phyloP scores from a whole-genome alignment of 2,888 invertebrate genomes.

The Drosophila antonietae region DNA sequence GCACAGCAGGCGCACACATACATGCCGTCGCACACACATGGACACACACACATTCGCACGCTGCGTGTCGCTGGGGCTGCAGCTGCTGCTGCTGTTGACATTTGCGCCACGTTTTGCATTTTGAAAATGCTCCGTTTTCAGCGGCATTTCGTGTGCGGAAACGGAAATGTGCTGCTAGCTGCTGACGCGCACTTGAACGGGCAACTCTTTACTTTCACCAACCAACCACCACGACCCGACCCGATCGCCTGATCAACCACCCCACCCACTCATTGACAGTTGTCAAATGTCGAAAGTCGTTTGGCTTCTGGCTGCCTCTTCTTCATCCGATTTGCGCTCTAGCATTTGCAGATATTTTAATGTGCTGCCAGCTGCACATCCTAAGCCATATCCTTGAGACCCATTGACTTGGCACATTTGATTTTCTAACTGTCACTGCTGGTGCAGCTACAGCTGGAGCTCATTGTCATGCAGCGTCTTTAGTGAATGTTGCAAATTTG shows the following conservation, averaged over 20 bases:
- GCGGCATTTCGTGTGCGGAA: conserved; percentile 80
- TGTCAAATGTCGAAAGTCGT: conserved; percentile 70
- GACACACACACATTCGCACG: conserved; percentile 3
- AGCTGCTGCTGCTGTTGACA: conserved; percentile 61
- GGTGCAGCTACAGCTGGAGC: conserved; percentile 23
- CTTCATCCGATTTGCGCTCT: conserved; percentile 19
- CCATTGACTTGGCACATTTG: conserved; percentile 63
- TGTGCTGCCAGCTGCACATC: conserved; percentile 61
- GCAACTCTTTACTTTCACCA: conserved; percentile 39
- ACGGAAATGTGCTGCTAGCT: conserved; percentile 76
- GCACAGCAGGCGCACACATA: conserved; percentile 25
- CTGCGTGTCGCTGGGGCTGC: not conserved
- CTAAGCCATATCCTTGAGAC: conserved; percentile 41
- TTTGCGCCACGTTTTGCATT: conserved; percentile 80
- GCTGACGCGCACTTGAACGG: conserved; percentile 69
- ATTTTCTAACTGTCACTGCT: conserved; percentile 33
- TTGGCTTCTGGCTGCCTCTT: conserved; percentile 33
- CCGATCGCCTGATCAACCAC: not conserved
- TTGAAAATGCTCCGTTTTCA: conserved; percentile 75
- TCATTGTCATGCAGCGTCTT: conserved; percentile 68
- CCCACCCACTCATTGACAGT: conserved; percentile 66
- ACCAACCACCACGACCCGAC: not conserved
- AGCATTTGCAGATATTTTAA: conserved; percentile 62
- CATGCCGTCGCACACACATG: conserved; percentile 10
- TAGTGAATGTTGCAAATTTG: conserved; percentile 60